Percentiles rank a stretch among this genome's conserved stretches.
These are phyloP conservation scores for Drosophila pseudoobscura DNA, from an alignment of 1,140 invertebrate species.

Conservation along the genomic window DNA sequence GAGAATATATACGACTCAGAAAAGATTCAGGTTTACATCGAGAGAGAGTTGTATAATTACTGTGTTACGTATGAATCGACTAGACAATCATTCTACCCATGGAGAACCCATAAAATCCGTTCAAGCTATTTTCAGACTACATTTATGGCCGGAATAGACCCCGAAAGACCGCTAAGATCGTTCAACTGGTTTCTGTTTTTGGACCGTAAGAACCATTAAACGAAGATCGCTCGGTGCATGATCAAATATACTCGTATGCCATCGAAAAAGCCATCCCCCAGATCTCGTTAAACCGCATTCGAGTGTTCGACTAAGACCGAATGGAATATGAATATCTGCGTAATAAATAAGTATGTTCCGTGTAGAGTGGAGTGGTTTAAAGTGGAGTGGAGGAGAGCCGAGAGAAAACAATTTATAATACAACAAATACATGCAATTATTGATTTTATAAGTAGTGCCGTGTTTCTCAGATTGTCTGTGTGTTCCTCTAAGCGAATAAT, in stretches of 20 bases:
- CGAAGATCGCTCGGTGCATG: slow-evolving; percentile 20
- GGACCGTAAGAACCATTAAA: slow-evolving; percentile 10
- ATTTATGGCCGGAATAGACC: background rate
- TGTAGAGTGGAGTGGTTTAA: too few species aligned
- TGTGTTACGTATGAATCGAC: background rate
- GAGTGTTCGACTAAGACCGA: slow-evolving; percentile 21
- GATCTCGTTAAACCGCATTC: slow-evolving; percentile 40
- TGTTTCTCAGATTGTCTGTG: slow-evolving; percentile 43
- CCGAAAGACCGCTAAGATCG: slow-evolving; percentile 3
- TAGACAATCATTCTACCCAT: background rate
- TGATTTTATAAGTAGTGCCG: slow-evolving; percentile 64
- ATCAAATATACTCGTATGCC: slow-evolving; percentile 2
- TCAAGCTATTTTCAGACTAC: too few species aligned
- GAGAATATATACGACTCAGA: too few species aligned
- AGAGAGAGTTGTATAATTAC: too few species aligned
- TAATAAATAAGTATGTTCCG: background rate
- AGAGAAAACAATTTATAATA: slow-evolving; percentile 25
- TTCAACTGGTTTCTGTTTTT: slow-evolving; percentile 39
- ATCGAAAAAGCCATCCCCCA: slow-evolving; percentile 16
- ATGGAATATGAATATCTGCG: slow-evolving; percentile 15
- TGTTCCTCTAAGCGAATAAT: slow-evolving; percentile 28
- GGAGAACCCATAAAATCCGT: background rate
- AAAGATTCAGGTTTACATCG: too few species aligned
- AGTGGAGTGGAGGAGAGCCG: slow-evolving; percentile 8
- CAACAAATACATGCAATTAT: slow-evolving; percentile 49